These are phyloP conservation scores for Polymixis flavicincta DNA, from an alignment of 2,888 invertebrate species.

Conservation along the genomic window DNA sequence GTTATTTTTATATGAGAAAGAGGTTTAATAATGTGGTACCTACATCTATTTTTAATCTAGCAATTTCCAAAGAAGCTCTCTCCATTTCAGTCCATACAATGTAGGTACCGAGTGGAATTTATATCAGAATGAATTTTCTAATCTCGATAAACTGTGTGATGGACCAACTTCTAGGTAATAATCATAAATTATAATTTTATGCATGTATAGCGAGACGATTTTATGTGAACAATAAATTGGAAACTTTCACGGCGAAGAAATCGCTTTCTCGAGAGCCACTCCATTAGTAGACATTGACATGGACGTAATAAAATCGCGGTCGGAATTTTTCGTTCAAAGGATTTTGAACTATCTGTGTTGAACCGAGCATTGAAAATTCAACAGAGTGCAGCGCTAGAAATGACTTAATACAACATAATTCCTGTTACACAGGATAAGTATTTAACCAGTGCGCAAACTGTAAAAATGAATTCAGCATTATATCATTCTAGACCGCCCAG, in stretches of 20 bases:
- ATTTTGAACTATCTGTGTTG: too few relatives aligned
- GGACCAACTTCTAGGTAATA: background rate
- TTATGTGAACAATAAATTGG: constrained; percentile 41
- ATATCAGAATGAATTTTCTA: constrained; percentile 12
- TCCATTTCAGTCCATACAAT: background rate
- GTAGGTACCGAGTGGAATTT: background rate
- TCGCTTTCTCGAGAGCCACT: constrained; percentile 48
- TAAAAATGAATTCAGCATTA: too few relatives aligned
- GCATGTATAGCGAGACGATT: constrained; percentile 36
- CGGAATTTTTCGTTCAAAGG: too few relatives aligned
- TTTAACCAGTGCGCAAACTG: too few relatives aligned
- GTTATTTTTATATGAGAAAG: background rate
- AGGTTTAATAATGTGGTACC: background rate
- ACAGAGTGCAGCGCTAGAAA: too few relatives aligned
- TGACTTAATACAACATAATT: too few relatives aligned
- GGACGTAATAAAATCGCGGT: too few relatives aligned
- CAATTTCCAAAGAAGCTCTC: background rate
- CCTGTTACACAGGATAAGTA: too few relatives aligned
- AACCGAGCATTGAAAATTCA: too few relatives aligned
- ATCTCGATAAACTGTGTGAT: constrained; percentile 18
- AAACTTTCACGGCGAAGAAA: constrained; percentile 54
- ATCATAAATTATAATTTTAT: constrained; percentile 45
- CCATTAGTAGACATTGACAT: background rate
- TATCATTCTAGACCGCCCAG: too few relatives aligned
- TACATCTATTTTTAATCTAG: background rate